phyloP scores from a whole-genome alignment of 1,140 invertebrate genomes.

The Drosophila kurseongensis region DNA sequence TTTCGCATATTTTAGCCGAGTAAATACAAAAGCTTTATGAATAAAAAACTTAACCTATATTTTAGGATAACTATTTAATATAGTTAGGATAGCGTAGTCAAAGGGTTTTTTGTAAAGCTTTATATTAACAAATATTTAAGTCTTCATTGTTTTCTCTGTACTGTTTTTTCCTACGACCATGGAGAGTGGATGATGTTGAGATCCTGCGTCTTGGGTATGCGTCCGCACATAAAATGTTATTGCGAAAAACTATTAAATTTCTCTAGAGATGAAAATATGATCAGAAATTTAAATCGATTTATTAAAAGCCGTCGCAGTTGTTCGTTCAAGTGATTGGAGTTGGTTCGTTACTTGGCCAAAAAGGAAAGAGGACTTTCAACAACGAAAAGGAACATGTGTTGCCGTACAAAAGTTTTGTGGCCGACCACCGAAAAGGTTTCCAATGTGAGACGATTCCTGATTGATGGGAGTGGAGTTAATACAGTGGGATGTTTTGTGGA shows the following conservation, averaged over 20 bases:
- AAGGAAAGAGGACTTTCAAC: conserved; percentile 7
- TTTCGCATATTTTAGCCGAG: too few species aligned
- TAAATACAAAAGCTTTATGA: too few species aligned
- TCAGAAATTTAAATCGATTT: conserved; percentile 83
- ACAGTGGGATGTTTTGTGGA: conserved; percentile 10
- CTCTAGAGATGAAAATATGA: conserved; percentile 81
- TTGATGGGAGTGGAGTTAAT: conserved; percentile 15
- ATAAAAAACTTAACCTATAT: too few species aligned
- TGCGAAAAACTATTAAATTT: conserved; percentile 83
- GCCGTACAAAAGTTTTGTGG: conserved; percentile 63
- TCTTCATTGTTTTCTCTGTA: neutral
- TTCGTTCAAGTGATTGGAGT: conserved; percentile 48
- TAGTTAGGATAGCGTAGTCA: too few species aligned
- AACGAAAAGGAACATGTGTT: conserved; percentile 59
- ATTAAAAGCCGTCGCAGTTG: conserved; percentile 72
- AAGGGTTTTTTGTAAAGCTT: too few species aligned
- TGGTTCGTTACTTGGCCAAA: conserved; percentile 10
- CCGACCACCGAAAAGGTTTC: conserved; percentile 41
- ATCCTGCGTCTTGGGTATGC: conserved; percentile 31
- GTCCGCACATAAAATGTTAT: conserved; percentile 75
- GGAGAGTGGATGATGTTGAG: conserved; percentile 30
- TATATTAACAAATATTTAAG: too few species aligned
- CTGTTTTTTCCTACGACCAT: neutral
- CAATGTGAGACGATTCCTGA: conserved; percentile 18
- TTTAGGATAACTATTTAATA: too few species aligned